Conservation (phyloP, 2,888 invertebrate genomes). For the Pristionchus fissidentatus region DNA sequence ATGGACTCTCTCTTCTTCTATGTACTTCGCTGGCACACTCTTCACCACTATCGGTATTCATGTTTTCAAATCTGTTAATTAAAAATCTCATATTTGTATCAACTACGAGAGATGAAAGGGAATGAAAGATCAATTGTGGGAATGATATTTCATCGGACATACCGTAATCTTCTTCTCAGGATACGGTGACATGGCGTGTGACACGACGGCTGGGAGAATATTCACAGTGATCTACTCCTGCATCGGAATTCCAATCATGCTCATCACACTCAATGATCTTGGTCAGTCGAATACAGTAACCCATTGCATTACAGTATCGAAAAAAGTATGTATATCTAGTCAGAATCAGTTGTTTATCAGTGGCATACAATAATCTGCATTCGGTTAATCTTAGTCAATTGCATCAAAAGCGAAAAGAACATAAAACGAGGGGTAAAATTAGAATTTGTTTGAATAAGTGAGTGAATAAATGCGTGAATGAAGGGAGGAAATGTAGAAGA, state of each 20-base stretch:
- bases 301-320: neutral
- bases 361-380: neutral
- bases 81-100: neutral
- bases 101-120: neutral
- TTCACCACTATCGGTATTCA: conserved; percentile 72
- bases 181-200: conserved; percentile 94
- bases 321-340: neutral
- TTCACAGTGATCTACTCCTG: conserved; percentile 90
- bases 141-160: neutral
- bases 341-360: neutral
- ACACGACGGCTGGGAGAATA: conserved; percentile 87
- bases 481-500: neutral
- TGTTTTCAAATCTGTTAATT: neutral
- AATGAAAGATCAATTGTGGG: neutral
- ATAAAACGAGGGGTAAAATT: neutral
- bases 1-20: conserved; percentile 72
- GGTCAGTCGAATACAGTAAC: conserved; percentile 81
- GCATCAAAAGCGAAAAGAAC: neutral
- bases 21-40: conserved; percentile 73
- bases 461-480: neutral
- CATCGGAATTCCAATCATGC: conserved; percentile 92
- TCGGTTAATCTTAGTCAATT: neutral
- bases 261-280: conserved; percentile 93
- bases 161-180: conserved; percentile 82
- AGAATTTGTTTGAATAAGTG: neutral